Conservation (phyloP, 1,140 invertebrate genomes). For the Meloidogyne chitwoodi region DNA sequence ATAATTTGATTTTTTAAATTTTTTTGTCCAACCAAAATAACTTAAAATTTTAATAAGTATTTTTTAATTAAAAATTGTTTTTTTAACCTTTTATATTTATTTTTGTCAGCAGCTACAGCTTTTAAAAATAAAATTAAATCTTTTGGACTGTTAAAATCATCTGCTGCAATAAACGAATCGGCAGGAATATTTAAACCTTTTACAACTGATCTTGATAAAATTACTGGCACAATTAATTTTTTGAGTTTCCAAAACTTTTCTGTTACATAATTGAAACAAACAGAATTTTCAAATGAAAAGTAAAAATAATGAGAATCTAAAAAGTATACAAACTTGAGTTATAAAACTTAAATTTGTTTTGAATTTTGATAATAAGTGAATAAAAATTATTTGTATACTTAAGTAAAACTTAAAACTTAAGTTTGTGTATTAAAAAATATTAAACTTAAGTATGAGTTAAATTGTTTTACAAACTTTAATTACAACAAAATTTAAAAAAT, state of each 20-base stretch:
- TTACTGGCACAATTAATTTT: constrained; percentile 23
- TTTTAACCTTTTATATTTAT: background rate
- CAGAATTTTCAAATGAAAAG: constrained; percentile 70
- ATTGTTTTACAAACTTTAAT: too few relatives aligned
- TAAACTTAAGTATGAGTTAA: too few relatives aligned
- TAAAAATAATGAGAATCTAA: constrained; percentile 68
- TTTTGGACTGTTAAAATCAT: constrained; percentile 19
- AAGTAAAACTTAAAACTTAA: too few relatives aligned
- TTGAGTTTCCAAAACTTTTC: constrained; percentile 46
- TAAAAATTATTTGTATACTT: too few relatives aligned
- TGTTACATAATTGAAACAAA: constrained; percentile 50
- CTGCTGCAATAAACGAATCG: constrained; percentile 28
- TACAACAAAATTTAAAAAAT: too few relatives aligned
- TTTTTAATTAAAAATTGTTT: background rate
- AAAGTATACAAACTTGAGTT: background rate
- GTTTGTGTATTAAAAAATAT: too few relatives aligned
- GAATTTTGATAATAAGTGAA: too few relatives aligned
- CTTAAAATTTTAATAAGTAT: background rate
- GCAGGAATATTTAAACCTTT: constrained; percentile 12
- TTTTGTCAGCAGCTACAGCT: background rate
- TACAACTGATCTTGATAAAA: constrained; percentile 12
- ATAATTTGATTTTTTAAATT: background rate
- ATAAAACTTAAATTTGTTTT: background rate
- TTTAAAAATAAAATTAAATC: constrained; percentile 13
- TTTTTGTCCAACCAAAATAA: background rate